Percentiles rank a stretch among this genome's conserved stretches.
Conservation (phyloP, 2,888 invertebrate species). For the Pandemis corylana region DNA sequence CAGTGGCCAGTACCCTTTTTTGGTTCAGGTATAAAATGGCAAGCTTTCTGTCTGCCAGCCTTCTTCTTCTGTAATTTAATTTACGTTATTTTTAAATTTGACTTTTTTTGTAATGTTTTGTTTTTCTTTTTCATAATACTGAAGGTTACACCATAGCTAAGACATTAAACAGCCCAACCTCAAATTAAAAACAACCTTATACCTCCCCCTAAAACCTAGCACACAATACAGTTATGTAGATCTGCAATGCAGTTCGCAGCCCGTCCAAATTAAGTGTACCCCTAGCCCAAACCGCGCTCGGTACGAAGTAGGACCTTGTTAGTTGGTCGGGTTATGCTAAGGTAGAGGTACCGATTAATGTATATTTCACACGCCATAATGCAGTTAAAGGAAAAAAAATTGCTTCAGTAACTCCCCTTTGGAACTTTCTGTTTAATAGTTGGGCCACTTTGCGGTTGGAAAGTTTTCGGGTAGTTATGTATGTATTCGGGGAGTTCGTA, state of each 20-base stretch:
- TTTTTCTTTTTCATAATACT: not conserved
- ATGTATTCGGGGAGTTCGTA: slow-evolving; percentile 5
- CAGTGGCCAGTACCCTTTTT: too few species aligned
- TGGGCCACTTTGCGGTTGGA: slow-evolving; percentile 37
- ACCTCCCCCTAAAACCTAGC: slow-evolving; percentile 10
- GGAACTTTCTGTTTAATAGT: slow-evolving; percentile 42
- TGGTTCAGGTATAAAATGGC: too few species aligned
- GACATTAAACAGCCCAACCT: slow-evolving; percentile 6
- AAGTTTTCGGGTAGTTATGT: slow-evolving; percentile 30
- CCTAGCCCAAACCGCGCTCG: slow-evolving; percentile 8
- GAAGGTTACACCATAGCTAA: not conserved
- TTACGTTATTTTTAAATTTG: too few species aligned
- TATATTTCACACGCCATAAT: slow-evolving; percentile 67
- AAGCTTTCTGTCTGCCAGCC: too few species aligned
- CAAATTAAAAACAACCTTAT: slow-evolving; percentile 25
- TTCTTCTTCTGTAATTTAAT: too few species aligned
- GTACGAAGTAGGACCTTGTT: slow-evolving; percentile 19
- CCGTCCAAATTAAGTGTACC: slow-evolving; percentile 39
- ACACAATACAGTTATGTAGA: slow-evolving; percentile 41
- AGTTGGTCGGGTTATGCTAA: slow-evolving; percentile 28
- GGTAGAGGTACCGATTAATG: slow-evolving; percentile 65
- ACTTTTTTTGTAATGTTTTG: too few species aligned
- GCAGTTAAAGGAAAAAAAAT: slow-evolving; percentile 64
- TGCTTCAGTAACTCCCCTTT: slow-evolving; percentile 39
- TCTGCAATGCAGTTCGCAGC: slow-evolving; percentile 67